These are phyloP conservation scores for Chaetogeoica ovagalla DNA, from an alignment of 2,888 invertebrate species.

Conservation along the genomic window DNA sequence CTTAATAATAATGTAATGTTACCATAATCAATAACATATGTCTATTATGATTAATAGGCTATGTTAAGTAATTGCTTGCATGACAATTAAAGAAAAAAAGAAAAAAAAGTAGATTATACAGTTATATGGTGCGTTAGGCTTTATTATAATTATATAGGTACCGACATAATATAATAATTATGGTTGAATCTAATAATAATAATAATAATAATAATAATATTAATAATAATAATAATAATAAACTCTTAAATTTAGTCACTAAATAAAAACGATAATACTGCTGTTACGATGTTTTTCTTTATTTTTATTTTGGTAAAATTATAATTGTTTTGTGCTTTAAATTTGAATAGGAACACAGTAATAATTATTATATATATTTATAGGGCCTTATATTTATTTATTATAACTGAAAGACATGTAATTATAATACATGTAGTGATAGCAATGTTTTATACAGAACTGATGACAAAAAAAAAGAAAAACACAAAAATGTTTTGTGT, in stretches of 20 bases:
- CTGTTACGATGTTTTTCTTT: neutral
- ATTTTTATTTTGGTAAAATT: neutral
- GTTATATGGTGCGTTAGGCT: conserved; percentile 39
- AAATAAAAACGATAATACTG: neutral
- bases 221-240: too few relatives aligned
- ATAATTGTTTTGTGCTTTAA: conserved; percentile 1
- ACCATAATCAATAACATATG: conserved; percentile 48
- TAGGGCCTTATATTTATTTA: conserved; percentile 20
- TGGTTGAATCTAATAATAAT: neutral
- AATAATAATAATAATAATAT: neutral
- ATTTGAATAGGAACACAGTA: conserved; percentile 1
- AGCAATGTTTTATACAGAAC: conserved; percentile 46
- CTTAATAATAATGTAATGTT: conserved; percentile 42
- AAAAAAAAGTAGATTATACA: conserved; percentile 42
- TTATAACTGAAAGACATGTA: conserved; percentile 24
- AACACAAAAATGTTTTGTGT: neutral
- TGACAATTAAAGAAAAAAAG: conserved; percentile 24
- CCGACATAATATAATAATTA: neutral
- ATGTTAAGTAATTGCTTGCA: conserved; percentile 46
- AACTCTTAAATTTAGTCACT: neutral
- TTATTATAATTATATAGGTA: conserved; percentile 11
- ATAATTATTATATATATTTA: neutral
- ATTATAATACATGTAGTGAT: conserved; percentile 40
- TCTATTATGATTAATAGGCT: conserved; percentile 40
- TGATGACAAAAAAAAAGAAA: conserved; percentile 3